phyloP scores from a whole-genome alignment of 2,113 vertebrate genomes.

The Cryptoleucopteryx plumbea region DNA sequence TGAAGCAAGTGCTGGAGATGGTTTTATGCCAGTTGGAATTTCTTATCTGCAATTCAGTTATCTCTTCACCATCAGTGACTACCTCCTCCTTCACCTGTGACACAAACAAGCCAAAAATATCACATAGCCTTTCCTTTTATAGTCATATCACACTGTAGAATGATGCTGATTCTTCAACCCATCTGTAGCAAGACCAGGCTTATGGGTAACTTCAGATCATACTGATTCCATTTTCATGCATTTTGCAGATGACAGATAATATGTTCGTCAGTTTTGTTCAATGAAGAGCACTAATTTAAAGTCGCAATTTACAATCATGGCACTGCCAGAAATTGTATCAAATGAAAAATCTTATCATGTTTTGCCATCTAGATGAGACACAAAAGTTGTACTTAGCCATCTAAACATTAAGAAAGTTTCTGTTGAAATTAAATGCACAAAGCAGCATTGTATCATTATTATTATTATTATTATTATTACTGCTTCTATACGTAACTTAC shows the following conservation, averaged over 20 bases:
- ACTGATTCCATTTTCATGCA: neutral
- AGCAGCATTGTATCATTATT: neutral
- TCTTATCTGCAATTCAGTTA: neutral
- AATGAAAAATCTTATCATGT: neutral
- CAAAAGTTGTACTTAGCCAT: neutral
- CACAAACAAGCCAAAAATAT: neutral
- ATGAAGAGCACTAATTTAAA: neutral
- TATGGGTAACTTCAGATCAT: neutral
- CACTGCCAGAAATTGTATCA: neutral
- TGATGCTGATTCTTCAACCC: neutral
- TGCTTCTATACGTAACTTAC: neutral
- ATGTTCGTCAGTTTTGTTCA: neutral
- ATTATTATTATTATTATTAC: neutral
- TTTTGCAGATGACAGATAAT: neutral
- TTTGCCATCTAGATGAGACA: neutral
- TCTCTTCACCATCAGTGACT: neutral
- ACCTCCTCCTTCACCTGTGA: neutral
- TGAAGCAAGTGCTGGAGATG: neutral
- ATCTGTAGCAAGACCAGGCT: neutral
- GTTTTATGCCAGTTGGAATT: neutral
- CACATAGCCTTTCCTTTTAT: neutral
- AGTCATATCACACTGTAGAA: neutral
- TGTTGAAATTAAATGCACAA: neutral
- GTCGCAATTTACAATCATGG: neutral
- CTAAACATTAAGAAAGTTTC: neutral